A percentile compares a stretch with the other conserved stretches of the same genome.
Evolutionary conservation across 2,113 vertebrate genomes (phyloP).

Genomic region (Xenopus borealis): DNA sequence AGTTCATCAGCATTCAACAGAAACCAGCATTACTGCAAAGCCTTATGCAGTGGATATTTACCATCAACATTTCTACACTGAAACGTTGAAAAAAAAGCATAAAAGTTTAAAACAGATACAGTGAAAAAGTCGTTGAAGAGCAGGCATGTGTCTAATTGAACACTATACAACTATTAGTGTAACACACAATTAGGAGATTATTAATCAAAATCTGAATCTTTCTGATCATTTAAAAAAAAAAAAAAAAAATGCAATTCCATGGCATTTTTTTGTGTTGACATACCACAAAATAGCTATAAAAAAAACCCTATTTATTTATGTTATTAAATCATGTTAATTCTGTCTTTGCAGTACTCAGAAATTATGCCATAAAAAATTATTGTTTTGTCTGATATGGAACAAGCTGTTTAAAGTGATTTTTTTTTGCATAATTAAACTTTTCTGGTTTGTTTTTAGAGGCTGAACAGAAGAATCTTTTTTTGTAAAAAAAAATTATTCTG

Average conservation of each 20-base stretch:
- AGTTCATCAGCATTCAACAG: too few species aligned
- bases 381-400: too few species aligned
- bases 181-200: conserved; percentile 35
- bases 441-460: too few species aligned
- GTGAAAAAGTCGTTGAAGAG: conserved; percentile 36
- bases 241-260: conserved; percentile 34
- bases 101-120: conserved; percentile 43
- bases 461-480: too few species aligned
- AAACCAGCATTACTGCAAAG: too few species aligned
- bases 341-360: not conserved
- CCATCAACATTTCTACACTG: not conserved
- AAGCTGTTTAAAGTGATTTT: too few species aligned
- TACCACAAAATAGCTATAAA: conserved; percentile 18
- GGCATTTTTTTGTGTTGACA: conserved; percentile 27
- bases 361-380: not conserved
- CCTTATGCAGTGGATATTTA: too few species aligned
- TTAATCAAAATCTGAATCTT: too few species aligned
- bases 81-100: conserved; percentile 12
- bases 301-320: conserved; percentile 27
- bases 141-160: conserved; percentile 43
- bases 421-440: too few species aligned
- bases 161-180: conserved; percentile 44
- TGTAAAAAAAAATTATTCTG: too few species aligned
- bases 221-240: too few species aligned
- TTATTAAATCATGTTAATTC: conserved; percentile 3